These are phyloP conservation scores for Zoanthus gigantus DNA, from an alignment of 92 coral and sea anemone species.

Conservation along the genomic window DNA sequence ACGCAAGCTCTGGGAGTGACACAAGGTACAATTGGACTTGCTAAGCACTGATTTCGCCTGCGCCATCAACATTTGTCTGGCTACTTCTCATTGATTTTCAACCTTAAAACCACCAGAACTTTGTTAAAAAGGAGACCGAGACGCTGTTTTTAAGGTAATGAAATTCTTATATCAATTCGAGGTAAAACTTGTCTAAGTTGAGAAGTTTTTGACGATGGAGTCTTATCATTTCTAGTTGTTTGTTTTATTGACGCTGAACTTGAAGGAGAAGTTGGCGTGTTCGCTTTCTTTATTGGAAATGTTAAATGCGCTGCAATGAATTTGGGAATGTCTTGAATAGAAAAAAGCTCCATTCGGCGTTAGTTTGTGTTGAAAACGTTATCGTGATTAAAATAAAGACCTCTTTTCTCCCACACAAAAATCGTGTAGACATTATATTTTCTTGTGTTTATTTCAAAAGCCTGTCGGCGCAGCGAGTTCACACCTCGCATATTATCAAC, in stretches of 20 bases:
- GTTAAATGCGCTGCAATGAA: neutral
- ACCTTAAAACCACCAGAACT: neutral
- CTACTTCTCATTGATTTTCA: neutral
- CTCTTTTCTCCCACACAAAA: neutral
- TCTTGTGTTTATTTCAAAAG: constrained; percentile 51
- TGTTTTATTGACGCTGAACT: neutral
- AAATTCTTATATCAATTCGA: neutral
- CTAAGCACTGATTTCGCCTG: neutral
- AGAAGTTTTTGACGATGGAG: neutral
- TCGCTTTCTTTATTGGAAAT: constrained; percentile 28
- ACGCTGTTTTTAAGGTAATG: neutral
- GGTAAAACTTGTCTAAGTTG: constrained; percentile 10
- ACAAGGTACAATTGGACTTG: constrained; percentile 36
- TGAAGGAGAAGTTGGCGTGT: neutral
- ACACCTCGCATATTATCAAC: constrained; percentile 69
- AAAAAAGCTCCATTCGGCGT: neutral
- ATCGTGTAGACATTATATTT: constrained; percentile 28
- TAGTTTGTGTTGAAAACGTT: neutral
- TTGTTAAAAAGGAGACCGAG: neutral
- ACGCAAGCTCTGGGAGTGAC: constrained; percentile 52
- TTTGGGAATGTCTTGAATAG: neutral
- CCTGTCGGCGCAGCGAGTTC: constrained; percentile 61
- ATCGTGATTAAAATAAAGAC: neutral
- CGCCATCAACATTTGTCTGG: constrained; percentile 38
- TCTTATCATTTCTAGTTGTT: neutral